phyloP scores from a whole-genome alignment of 2,797 vertebrate species.

The Esox lucius region DNA sequence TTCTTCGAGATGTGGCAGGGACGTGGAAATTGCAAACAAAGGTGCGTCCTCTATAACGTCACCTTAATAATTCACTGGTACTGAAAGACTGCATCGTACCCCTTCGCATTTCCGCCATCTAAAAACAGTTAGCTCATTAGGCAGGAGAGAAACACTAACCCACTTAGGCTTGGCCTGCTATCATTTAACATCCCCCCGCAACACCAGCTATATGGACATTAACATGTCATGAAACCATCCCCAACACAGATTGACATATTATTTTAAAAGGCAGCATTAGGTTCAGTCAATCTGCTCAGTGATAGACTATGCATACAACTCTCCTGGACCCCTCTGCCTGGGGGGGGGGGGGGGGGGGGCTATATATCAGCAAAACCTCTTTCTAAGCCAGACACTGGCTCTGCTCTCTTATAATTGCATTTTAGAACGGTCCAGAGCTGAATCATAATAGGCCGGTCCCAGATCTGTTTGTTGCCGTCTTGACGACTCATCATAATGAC shows the following conservation, averaged over 20 bases:
- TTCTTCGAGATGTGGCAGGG: not conserved
- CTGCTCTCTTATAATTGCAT: not conserved
- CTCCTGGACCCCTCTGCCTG: not conserved
- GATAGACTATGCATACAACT: not conserved
- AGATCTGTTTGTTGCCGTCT: not conserved
- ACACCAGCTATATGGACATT: not conserved
- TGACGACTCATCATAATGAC: not conserved
- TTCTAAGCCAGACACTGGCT: not conserved
- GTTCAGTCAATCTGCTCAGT: not conserved
- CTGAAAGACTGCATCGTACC: not conserved
- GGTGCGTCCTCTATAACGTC: too few species aligned
- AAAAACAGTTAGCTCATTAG: constrained; percentile 23
- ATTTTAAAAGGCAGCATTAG: not conserved
- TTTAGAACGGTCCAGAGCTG: not conserved
- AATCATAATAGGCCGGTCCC: not conserved
- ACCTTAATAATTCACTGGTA: too few species aligned
- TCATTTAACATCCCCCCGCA: not conserved
- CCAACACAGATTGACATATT: not conserved
- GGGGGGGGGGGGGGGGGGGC: not conserved
- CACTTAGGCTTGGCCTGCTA: constrained; percentile 11
- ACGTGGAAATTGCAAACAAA: not conserved
- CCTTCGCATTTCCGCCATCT: not conserved
- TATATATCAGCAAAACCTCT: too few species aligned
- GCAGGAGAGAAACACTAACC: constrained; percentile 16
- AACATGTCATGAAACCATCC: not conserved